Percentiles rank a stretch among this genome's conserved stretches.
Conservation (phyloP, 2,888 invertebrate species). For the Zaprionus lineosus region DNA sequence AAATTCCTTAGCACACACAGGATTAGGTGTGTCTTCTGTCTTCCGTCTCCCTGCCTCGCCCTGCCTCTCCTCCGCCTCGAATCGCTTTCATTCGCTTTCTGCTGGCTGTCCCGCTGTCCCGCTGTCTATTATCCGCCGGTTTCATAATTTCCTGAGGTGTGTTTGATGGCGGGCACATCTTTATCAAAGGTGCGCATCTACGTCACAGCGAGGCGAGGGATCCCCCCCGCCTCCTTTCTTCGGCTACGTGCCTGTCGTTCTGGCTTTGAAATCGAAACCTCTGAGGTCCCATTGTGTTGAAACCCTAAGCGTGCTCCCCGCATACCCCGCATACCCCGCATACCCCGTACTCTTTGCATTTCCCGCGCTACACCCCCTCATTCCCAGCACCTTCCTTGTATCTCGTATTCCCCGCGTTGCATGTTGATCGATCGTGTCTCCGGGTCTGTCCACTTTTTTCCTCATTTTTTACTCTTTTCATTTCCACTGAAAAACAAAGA, state of each 20-base stretch:
- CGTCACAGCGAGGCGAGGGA: too few relatives aligned
- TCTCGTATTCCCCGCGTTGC: constrained; percentile 49
- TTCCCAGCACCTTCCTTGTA: too few relatives aligned
- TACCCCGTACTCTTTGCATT: too few relatives aligned
- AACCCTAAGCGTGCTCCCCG: constrained; percentile 51
- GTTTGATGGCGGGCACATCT: constrained; percentile 52
- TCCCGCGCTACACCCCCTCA: too few relatives aligned
- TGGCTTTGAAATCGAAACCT: constrained; percentile 74
- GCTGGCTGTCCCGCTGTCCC: constrained; percentile 1
- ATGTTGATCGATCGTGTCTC: constrained; percentile 72
- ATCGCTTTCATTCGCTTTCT: constrained; percentile 10
- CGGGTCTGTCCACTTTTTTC: neutral
- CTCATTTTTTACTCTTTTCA: constrained; percentile 2
- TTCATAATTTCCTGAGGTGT: constrained; percentile 55
- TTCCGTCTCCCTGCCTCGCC: neutral
- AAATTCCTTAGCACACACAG: too few relatives aligned
- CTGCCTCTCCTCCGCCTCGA: neutral
- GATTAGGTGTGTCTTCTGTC: constrained; percentile 51
- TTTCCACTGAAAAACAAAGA: constrained; percentile 63
- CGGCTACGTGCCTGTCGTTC: constrained; percentile 61
- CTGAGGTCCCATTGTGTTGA: constrained; percentile 68
- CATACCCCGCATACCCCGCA: constrained; percentile 4
- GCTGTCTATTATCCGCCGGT: neutral
- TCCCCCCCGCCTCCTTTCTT: constrained; percentile 33
- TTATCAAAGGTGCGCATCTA: constrained; percentile 76